These are phyloP conservation scores for Eudemis profundana DNA, from an alignment of 2,888 invertebrate species.

Conservation along the genomic window DNA sequence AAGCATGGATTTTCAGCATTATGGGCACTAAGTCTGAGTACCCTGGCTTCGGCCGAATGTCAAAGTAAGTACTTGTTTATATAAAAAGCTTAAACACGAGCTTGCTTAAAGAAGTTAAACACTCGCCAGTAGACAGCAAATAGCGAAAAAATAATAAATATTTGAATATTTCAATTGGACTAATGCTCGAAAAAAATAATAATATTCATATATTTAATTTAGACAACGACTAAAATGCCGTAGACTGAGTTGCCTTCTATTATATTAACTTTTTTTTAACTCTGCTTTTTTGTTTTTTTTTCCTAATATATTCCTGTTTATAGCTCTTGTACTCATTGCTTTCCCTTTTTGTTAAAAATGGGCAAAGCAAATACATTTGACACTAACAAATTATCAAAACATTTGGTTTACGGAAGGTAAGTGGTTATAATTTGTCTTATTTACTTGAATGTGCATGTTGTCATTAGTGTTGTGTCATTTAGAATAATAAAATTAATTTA, in stretches of 20 bases:
- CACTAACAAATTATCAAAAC: slow-evolving; percentile 34
- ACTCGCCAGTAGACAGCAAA: slow-evolving; percentile 43
- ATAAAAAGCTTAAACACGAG: slow-evolving; percentile 46
- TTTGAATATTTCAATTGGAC: slow-evolving; percentile 51
- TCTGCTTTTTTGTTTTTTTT: slow-evolving; percentile 39
- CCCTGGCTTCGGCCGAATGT: slow-evolving; percentile 83
- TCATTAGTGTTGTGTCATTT: slow-evolving; percentile 12
- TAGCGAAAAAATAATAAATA: slow-evolving; percentile 48
- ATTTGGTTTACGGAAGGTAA: slow-evolving; percentile 35
- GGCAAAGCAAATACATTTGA: slow-evolving; percentile 28
- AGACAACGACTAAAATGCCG: slow-evolving; percentile 52
- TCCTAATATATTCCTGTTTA: slow-evolving; percentile 30
- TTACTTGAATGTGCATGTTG: slow-evolving; percentile 22
- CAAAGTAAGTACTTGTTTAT: slow-evolving; percentile 78
- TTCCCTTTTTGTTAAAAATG: background rate
- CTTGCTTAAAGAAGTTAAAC: slow-evolving; percentile 40
- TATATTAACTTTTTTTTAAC: slow-evolving; percentile 16
- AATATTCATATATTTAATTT: slow-evolving; percentile 50
- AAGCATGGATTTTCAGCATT: slow-evolving; percentile 85
- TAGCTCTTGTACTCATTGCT: slow-evolving; percentile 33
- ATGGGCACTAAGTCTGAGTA: slow-evolving; percentile 82
- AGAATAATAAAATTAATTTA: background rate
- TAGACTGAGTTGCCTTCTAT: slow-evolving; percentile 61
- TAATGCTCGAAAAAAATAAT: background rate
- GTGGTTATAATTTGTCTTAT: slow-evolving; percentile 14